These are phyloP conservation scores for Lamprotornis superbus DNA, from an alignment of 2,113 vertebrate species.

Conservation along the genomic window DNA sequence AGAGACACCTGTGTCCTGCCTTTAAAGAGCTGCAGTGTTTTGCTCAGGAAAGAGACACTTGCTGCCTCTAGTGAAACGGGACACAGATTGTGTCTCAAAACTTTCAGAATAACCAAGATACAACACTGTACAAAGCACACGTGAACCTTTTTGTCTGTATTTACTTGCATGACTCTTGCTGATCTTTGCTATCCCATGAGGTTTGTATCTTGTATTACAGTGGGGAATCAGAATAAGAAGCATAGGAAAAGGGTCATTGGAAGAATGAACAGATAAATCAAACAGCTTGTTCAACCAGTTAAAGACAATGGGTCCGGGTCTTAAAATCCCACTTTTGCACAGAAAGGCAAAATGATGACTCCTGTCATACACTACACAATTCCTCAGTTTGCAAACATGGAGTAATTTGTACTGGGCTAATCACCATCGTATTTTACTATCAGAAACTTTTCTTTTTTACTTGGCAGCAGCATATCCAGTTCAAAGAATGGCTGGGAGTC, in stretches of 20 bases:
- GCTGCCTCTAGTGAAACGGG: not conserved
- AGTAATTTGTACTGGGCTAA: not conserved
- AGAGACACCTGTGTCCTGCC: not conserved
- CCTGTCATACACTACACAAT: not conserved
- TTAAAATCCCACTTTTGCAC: not conserved
- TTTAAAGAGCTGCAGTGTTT: not conserved
- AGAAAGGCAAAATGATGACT: not conserved
- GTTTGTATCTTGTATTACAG: not conserved
- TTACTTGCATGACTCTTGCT: not conserved
- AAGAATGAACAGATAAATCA: not conserved
- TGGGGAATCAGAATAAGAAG: not conserved
- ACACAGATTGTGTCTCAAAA: not conserved
- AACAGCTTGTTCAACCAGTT: not conserved
- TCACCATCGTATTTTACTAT: not conserved
- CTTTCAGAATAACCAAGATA: not conserved
- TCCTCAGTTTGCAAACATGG: not conserved
- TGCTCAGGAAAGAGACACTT: not conserved
- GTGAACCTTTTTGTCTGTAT: not conserved
- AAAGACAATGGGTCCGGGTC: not conserved
- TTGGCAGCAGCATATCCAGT: not conserved
- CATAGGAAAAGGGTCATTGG: not conserved
- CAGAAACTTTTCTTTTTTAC: not conserved
- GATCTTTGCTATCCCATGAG: not conserved
- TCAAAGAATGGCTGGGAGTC: not conserved
- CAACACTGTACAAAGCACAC: not conserved